Conservation (phyloP, 2,888 invertebrate species). For the Perizoma affinitatum region DNA sequence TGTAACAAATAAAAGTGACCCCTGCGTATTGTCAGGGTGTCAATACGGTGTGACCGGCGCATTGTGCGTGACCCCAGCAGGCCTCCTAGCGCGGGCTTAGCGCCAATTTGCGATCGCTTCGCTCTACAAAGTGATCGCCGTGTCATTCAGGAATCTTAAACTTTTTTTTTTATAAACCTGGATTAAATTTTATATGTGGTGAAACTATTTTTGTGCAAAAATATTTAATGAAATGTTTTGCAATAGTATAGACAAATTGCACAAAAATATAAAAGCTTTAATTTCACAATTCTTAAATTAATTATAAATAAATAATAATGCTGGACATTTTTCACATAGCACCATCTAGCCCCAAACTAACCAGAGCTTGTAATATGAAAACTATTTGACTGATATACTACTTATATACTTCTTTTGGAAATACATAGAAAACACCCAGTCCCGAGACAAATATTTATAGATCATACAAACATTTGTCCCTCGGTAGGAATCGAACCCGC, state of each 20-base stretch:
- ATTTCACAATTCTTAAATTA: not conserved
- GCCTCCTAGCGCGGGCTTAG: constrained; percentile 54
- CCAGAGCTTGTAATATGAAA: too few relatives aligned
- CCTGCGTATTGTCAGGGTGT: constrained; percentile 80
- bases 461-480: too few relatives aligned
- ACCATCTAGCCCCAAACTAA: too few relatives aligned
- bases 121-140: constrained; percentile 69
- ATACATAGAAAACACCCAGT: too few relatives aligned
- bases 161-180: constrained; percentile 47
- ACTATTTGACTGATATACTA: too few relatives aligned
- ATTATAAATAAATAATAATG: too few relatives aligned
- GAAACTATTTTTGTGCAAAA: too few relatives aligned
- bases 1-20: constrained; percentile 84
- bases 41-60: constrained; percentile 81
- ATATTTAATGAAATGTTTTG: not conserved
- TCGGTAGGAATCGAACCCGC: too few relatives aligned
- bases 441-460: too few relatives aligned
- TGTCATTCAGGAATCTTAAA: constrained; percentile 43
- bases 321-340: too few relatives aligned
- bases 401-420: too few relatives aligned
- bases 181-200: constrained; percentile 1
- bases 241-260: not conserved
- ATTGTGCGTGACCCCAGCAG: constrained; percentile 76
- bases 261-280: not conserved
- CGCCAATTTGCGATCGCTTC: constrained; percentile 76